Evolutionary conservation across 2,113 vertebrate genomes (phyloP).

Genomic region (Mobula birostris): DNA sequence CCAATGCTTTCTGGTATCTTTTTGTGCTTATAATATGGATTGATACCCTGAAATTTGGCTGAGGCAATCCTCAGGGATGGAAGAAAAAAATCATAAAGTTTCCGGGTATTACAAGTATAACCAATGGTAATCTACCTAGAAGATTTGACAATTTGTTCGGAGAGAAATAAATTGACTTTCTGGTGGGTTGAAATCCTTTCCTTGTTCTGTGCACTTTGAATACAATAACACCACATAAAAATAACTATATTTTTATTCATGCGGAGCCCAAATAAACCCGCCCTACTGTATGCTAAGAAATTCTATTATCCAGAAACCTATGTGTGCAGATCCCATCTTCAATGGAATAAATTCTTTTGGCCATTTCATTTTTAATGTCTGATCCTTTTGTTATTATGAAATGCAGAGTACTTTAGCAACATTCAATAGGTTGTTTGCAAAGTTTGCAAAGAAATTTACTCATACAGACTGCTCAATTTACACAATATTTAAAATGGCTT

Average conservation of each 20-base stretch:
- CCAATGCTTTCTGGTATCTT: neutral
- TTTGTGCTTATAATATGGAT: neutral
- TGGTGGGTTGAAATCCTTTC: neutral
- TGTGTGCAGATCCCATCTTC: neutral
- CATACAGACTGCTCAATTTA: neutral
- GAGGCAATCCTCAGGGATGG: neutral
- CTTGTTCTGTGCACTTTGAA: neutral
- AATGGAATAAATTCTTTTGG: neutral
- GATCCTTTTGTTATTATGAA: neutral
- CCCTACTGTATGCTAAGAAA: neutral
- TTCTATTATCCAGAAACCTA: neutral
- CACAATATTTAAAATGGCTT: neutral
- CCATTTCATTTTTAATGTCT: neutral
- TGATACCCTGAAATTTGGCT: neutral
- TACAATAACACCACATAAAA: neutral
- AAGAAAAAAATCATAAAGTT: neutral
- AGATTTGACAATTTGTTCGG: neutral
- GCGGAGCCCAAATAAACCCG: neutral
- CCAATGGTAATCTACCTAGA: neutral
- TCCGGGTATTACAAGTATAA: neutral
- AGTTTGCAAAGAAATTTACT: neutral
- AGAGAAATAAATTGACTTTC: neutral
- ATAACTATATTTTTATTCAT: conserved; percentile 9
- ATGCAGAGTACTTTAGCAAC: neutral
- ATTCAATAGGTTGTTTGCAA: neutral